Evolutionary conservation across 2,888 invertebrate species (phyloP).

Genomic region (Harpalus rubripes): DNA sequence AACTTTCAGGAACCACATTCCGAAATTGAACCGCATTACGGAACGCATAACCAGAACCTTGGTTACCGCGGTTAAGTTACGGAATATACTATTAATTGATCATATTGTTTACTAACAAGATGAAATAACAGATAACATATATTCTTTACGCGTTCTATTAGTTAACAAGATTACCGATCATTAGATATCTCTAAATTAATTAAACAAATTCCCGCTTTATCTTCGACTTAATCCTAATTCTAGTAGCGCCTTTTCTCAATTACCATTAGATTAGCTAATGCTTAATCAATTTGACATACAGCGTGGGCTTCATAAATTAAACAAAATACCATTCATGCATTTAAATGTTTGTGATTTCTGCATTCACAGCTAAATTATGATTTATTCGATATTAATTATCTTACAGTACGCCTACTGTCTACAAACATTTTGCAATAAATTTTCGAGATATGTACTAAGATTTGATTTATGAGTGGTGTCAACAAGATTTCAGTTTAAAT

Average conservation of each 20-base stretch:
- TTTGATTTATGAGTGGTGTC: constrained; percentile 28
- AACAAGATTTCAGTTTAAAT: constrained; percentile 28
- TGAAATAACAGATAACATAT: neutral
- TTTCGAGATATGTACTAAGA: constrained; percentile 8
- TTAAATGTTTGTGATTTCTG: constrained; percentile 38
- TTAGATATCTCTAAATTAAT: constrained; percentile 21
- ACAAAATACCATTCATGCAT: constrained; percentile 43
- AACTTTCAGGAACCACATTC: too few relatives aligned
- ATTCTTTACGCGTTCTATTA: neutral
- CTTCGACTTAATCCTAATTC: constrained; percentile 12
- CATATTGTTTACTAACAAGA: too few relatives aligned
- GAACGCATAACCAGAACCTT: too few relatives aligned
- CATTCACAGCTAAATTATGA: constrained; percentile 50
- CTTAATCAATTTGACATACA: constrained; percentile 46
- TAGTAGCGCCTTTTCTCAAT: constrained; percentile 34
- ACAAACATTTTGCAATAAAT: constrained; percentile 50
- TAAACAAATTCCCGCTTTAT: constrained; percentile 16
- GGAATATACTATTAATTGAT: too few relatives aligned
- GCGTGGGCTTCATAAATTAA: constrained; percentile 51
- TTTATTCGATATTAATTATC: constrained; percentile 57
- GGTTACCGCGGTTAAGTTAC: too few relatives aligned
- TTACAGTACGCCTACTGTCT: constrained; percentile 33
- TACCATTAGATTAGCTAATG: constrained; percentile 48
- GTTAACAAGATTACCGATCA: neutral
- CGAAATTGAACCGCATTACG: too few relatives aligned